Percentiles rank a stretch among this genome's conserved stretches.
Evolutionary conservation across 1,140 invertebrate genomes (phyloP).

Genomic region (Mamestra configurata): DNA sequence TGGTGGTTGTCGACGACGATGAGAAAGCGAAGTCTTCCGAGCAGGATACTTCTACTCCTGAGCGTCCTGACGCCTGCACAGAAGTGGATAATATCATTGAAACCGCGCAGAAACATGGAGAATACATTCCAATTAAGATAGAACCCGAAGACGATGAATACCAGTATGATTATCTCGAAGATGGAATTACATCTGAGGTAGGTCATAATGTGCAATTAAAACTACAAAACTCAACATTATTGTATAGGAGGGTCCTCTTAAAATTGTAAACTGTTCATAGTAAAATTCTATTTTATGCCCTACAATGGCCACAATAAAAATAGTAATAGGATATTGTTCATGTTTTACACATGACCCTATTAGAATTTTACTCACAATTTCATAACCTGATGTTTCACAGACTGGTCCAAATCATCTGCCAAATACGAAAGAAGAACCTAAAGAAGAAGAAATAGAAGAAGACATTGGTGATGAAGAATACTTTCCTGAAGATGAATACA

Average conservation of each 20-base stretch:
- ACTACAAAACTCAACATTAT: too few relatives aligned
- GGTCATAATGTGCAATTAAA: too few relatives aligned
- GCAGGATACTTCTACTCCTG: conserved; percentile 25
- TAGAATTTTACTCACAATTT: too few relatives aligned
- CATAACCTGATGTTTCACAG: background rate
- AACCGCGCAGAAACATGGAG: conserved; percentile 55
- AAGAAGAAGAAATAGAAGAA: background rate
- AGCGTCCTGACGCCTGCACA: background rate
- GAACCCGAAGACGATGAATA: conserved; percentile 52
- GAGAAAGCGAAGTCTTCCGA: conserved; percentile 47
- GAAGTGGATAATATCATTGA: conserved; percentile 58
- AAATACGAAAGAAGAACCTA: background rate
- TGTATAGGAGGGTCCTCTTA: too few relatives aligned
- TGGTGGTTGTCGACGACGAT: conserved; percentile 76
- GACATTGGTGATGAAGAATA: conserved; percentile 55
- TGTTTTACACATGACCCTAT: too few relatives aligned
- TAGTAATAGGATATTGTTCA: too few relatives aligned
- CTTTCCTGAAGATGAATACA: conserved; percentile 49
- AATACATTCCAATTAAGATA: conserved; percentile 54
- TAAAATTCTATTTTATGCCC: too few relatives aligned
- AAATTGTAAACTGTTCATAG: too few relatives aligned
- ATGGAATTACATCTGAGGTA: conserved; percentile 13
- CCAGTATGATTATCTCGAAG: conserved; percentile 55
- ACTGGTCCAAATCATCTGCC: background rate
- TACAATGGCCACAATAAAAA: too few relatives aligned